These are phyloP conservation scores for Poicephalus meyeri DNA, from an alignment of 2,113 vertebrate genomes.

Conservation along the genomic window DNA sequence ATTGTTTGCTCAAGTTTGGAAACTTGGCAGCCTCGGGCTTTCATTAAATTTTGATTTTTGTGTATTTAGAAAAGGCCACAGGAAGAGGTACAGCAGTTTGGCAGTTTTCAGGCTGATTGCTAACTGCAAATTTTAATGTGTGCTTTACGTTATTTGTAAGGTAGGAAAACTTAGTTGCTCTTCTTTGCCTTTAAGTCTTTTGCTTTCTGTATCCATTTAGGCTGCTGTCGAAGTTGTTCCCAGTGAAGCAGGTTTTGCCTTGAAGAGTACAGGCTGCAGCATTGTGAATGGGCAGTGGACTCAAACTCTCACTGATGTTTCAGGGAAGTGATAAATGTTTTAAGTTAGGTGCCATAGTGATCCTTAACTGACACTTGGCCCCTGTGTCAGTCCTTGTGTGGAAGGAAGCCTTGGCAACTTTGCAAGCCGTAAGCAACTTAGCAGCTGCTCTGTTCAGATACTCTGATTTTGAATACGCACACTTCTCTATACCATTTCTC, in stretches of 20 bases:
- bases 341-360: not conserved
- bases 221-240: not conserved
- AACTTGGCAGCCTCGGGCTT: not conserved
- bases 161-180: not conserved
- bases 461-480: not conserved
- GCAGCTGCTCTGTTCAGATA: not conserved
- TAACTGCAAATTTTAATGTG: not conserved
- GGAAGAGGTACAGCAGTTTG: not conserved
- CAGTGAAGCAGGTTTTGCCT: not conserved
- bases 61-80: not conserved
- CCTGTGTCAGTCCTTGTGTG: not conserved
- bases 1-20: slow-evolving; percentile 12
- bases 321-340: not conserved
- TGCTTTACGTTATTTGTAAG: not conserved
- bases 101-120: not conserved
- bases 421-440: not conserved
- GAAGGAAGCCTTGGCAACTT: not conserved
- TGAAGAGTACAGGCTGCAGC: accelerated
- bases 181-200: not conserved
- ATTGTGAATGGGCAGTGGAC: not conserved
- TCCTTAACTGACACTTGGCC: not conserved
- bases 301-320: not conserved
- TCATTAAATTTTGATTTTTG: slow-evolving; percentile 36
- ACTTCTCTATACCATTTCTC: not conserved
- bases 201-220: not conserved